Evolutionary conservation across 2,797 vertebrate species (phyloP), one percentile per base, ranked within the genome.

Genomic region (Megalops cyprinoides): DNA sequence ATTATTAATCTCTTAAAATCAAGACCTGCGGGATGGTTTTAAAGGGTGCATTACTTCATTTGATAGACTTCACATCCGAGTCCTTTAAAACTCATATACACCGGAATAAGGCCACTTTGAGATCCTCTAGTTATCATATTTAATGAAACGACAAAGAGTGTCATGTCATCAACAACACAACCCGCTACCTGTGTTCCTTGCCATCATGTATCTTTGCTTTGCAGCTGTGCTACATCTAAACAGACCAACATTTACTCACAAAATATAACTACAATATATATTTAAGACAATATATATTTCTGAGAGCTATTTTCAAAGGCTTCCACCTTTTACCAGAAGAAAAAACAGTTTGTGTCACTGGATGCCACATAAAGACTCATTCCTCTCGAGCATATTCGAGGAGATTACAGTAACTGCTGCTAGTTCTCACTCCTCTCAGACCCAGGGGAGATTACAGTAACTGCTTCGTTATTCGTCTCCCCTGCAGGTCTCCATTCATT

Each of bases 321-420:
- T n/a, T n/a, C n/a, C n/a, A 1, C 23, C n/a, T 71, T 9, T 8
- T 44, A 71, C 67, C 42, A 20, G 15, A 44, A 71, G 37, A 44
- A 39, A 71, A 15, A 71, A 10, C 14, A 69, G 34, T 7, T 31
- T 62, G 58, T 34, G 28, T 10, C 20, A 65, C 0, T 42, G 39
- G 6, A 42, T 18, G n/a, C 12, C 31, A n/a, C 23, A 71, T 23
- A 23, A 42, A 44, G n/a, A 71, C 69, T 55, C 7, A 8, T 37
- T 65, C 90, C 86, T 79, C 78, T 42, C 49, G 79, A 74, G 62
- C 89, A 91, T 92, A 91, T n/a, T n/a, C 84, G 83, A 82, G 46
- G 88, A 89, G 90, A 92, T 92, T 92, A 92, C 90, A 89, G 89
- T 95, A 95, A 95, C 94, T 94, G 93, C 90, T 87, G n/a, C n/a